A percentile compares a stretch with the other conserved stretches of the same genome.
phyloP scores from a whole-genome alignment of 1,140 invertebrate species.

The Chrysomallon squamiferum region DNA sequence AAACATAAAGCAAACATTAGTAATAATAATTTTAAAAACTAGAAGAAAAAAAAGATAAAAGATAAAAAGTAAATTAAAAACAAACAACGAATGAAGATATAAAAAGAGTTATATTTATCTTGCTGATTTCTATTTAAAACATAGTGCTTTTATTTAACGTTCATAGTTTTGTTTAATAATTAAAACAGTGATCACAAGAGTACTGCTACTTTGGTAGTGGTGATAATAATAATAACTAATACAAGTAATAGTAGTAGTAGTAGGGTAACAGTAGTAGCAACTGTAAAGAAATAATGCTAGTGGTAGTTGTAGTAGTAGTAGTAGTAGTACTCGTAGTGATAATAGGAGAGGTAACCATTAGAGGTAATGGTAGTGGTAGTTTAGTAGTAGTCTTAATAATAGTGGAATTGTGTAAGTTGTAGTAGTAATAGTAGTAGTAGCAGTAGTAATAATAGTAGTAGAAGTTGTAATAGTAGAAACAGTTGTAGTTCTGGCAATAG shows the following conservation, averaged over 20 bases:
- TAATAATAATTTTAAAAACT: not conserved
- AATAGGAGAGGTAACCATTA: not conserved
- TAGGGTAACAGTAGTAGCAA: too few species aligned
- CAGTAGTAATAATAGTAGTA: conserved; percentile 19
- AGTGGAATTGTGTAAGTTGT: conserved; percentile 13
- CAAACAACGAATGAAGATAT: not conserved
- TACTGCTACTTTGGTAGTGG: too few species aligned
- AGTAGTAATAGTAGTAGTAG: conserved; percentile 14
- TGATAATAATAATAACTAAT: too few species aligned
- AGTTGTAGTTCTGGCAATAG: conserved; percentile 14
- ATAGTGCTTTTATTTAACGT: too few species aligned
- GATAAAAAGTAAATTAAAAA: not conserved
- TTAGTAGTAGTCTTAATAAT: not conserved
- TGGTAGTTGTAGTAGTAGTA: not conserved
- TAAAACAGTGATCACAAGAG: not conserved
- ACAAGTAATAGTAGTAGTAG: too few species aligned
- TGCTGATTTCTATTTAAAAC: too few species aligned
- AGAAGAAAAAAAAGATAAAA: not conserved
- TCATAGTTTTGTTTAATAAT: too few species aligned
- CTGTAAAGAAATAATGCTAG: too few species aligned
- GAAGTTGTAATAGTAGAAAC: conserved; percentile 13
- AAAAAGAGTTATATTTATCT: not conserved
- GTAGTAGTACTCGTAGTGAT: not conserved
- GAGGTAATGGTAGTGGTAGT: not conserved
- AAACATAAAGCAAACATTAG: not conserved